Evolutionary conservation across 2,113 vertebrate species (phyloP).

Genomic region (Cynopterus brachyotis): DNA sequence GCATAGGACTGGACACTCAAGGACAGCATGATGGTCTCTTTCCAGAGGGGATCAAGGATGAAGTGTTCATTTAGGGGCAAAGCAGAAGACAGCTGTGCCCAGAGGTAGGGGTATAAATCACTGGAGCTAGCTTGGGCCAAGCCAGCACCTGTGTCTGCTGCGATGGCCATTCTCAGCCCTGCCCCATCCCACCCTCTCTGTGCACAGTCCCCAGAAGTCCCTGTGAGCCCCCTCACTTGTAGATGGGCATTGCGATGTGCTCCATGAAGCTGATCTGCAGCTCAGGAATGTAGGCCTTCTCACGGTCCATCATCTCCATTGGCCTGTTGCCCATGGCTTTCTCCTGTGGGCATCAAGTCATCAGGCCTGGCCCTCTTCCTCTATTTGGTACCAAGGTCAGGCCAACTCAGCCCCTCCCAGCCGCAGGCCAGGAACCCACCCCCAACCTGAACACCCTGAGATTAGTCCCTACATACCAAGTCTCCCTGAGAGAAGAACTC

Average conservation of each 20-base stretch:
- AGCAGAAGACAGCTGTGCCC: neutral
- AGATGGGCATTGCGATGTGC: conserved; percentile 98
- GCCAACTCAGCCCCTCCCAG: neutral
- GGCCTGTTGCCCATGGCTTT: conserved; percentile 99
- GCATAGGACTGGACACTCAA: neutral
- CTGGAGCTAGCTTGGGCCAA: neutral
- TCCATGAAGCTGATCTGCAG: conserved; percentile 99
- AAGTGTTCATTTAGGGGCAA: neutral
- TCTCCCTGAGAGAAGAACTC: conserved; percentile 99
- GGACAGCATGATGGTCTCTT: neutral
- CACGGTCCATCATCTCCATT: conserved; percentile 99
- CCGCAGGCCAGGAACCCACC: neutral
- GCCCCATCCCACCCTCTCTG: neutral
- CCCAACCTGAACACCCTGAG: neutral
- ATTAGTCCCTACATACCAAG: conserved; percentile 88
- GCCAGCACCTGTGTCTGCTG: neutral
- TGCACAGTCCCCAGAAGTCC: fast-evolving
- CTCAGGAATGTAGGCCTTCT: conserved; percentile 98
- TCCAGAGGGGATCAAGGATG: neutral
- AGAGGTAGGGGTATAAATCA: neutral
- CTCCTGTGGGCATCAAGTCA: conserved; percentile 84
- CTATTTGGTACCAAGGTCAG: neutral
- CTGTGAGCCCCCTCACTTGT: conserved; percentile 86
- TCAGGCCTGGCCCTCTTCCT: neutral
- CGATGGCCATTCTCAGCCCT: neutral